A percentile compares a stretch with the other conserved stretches of the same genome.
phyloP scores from a whole-genome alignment of 2,113 vertebrate species.

The Danionella cerebrum region DNA sequence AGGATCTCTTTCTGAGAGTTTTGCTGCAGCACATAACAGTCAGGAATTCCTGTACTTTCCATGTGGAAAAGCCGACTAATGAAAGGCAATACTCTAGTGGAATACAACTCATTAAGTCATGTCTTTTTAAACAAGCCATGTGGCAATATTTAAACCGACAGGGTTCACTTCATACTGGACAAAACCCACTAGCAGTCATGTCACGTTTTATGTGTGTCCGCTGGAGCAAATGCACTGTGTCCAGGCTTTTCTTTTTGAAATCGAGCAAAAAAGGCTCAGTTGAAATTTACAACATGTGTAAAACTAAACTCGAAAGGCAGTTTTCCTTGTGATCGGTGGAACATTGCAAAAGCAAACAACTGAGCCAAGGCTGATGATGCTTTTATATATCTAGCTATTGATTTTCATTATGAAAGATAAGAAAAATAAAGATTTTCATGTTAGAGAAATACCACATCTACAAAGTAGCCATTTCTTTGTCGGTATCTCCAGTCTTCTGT shows the following conservation, averaged over 20 bases:
- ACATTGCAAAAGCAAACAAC: not conserved
- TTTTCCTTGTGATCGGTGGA: not conserved
- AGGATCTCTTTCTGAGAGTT: conserved; percentile 26
- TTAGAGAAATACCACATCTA: not conserved
- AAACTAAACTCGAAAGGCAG: not conserved
- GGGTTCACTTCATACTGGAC: not conserved
- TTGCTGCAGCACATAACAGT: conserved; percentile 17
- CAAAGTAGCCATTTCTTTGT: no score
- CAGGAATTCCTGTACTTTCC: conserved; percentile 30
- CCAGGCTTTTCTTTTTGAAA: conserved; percentile 3
- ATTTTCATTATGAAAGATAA: not conserved
- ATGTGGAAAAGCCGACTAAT: conserved; percentile 28
- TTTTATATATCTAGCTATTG: not conserved
- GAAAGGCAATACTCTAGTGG: conserved; percentile 33
- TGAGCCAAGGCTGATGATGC: not conserved
- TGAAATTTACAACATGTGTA: not conserved
- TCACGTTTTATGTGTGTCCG: not conserved
- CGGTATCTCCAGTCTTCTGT: no score
- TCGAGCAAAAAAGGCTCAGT: not conserved
- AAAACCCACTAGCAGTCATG: not conserved
- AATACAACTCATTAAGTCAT: conserved; percentile 10
- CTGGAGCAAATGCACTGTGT: not conserved
- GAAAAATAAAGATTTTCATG: not conserved
- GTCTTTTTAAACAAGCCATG: conserved; percentile 19
- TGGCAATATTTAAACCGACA: conserved; percentile 7